Conservation (phyloP, 2,113 vertebrate species). For the Sphaerodactylus townsendi region DNA sequence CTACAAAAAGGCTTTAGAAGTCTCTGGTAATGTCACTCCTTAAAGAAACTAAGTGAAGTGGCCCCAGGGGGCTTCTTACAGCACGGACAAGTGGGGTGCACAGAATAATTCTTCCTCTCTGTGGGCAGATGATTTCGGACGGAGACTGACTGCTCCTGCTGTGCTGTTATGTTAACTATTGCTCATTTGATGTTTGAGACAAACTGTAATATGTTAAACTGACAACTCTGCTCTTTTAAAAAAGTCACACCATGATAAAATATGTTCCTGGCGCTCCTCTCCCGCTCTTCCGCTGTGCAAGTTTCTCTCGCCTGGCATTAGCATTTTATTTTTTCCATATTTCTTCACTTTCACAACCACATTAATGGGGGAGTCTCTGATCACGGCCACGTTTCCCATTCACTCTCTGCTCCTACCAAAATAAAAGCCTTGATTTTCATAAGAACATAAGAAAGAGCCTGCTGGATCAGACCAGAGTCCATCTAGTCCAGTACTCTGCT, state of each 20-base stretch:
- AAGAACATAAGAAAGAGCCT: too few species aligned
- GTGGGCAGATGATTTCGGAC: neutral
- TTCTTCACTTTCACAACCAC: constrained; percentile 3
- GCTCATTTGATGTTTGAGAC: constrained; percentile 24
- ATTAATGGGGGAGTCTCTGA: neutral
- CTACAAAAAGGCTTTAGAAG: too few species aligned
- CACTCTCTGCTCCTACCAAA: too few species aligned
- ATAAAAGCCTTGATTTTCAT: too few species aligned
- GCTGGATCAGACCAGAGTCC: too few species aligned
- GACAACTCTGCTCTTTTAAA: constrained; percentile 28
- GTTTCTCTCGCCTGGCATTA: neutral
- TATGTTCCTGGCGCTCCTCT: constrained; percentile 2
- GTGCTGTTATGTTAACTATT: constrained; percentile 26
- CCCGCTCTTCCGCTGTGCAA: neutral
- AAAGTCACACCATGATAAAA: constrained; percentile 27
- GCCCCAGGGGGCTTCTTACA: too few species aligned
- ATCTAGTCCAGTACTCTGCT: too few species aligned
- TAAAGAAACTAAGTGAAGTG: too few species aligned
- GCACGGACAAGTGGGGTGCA: too few species aligned
- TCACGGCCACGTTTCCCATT: neutral
- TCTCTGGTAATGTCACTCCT: too few species aligned
- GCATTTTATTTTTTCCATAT: neutral
- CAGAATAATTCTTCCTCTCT: neutral
- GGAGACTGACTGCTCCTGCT: neutral
- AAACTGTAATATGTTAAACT: constrained; percentile 29